Base-by-base conservation (phyloP, 2,888 invertebrate species). In the Mellilla xanthometata region DNA sequence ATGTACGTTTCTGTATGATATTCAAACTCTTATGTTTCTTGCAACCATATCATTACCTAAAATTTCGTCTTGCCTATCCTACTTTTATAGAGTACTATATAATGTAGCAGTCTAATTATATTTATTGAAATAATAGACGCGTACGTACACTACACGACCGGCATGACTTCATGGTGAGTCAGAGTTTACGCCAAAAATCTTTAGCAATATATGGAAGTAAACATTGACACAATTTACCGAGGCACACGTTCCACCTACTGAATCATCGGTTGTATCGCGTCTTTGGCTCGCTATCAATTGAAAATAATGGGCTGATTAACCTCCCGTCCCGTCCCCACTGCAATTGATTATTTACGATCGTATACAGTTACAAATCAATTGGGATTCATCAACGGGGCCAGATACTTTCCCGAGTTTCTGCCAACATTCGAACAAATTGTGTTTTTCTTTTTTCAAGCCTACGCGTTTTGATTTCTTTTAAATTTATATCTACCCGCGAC, bases 241-340 rank as follows among this genome's bases (percentile, higher is more conserved):
- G 59, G 65, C 58, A 55, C 53, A 58, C 52, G 59, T 54, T 54
- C 8, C n/a, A n/a, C n/a, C 36, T 62, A 58, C 62, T 68, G 66
- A 76, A 72, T 74, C 70, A 75, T 59, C 59, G 40, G 40, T 56
- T 54, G 56, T 56, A 57, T 53, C 34, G 49, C 42, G 54, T 58
- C 61, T 62, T 63, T 55, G 60, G 54, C 54, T 66, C 45, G 36
- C 56, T 59, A 71, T 70, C 75, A 81, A 83, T 81, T 81, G 75
- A 71, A 70, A 66, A 62, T 72, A 70, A 77, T 81, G 78, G 71
- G 66, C 60, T 74, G 67, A 81, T 76, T 74, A 71, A 74, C 63
- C 64, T 56, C 57, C 60, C 59, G 65, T 65, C 63, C 65, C 58
- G 65, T 56, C 56, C 50, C 54, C 52, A 67, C 65, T 71, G 71